Conservation (phyloP, 2,113 vertebrate species). For the Hydrochoerus hydrochaeris region DNA sequence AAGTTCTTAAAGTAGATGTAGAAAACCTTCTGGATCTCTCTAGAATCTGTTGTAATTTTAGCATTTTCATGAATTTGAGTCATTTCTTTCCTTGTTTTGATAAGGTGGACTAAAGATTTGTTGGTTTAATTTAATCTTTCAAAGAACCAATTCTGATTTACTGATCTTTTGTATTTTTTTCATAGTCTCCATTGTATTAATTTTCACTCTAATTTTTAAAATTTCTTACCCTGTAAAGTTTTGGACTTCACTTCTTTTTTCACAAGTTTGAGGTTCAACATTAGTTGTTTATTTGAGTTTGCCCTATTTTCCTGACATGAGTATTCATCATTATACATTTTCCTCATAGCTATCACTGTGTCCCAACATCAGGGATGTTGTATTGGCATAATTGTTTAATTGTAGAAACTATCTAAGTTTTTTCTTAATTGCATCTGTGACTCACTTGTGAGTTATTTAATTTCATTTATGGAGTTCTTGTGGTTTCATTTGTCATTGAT, state of each 20-base stretch:
- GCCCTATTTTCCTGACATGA: not conserved
- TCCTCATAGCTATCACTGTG: not conserved
- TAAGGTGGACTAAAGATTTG: not conserved
- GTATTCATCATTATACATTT: not conserved
- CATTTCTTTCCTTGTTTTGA: not conserved
- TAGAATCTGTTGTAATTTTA: not conserved
- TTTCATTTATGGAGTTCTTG: not conserved
- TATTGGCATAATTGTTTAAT: not conserved
- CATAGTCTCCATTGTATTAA: not conserved
- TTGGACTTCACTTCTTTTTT: not conserved
- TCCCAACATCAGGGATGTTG: not conserved
- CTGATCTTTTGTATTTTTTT: not conserved
- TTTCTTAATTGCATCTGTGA: not conserved
- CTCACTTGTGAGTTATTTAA: not conserved
- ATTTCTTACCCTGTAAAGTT: not conserved
- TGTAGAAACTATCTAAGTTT: not conserved
- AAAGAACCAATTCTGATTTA: not conserved
- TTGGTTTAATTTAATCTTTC: not conserved
- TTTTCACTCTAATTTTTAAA: not conserved
- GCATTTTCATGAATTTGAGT: not conserved
- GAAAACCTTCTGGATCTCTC: not conserved
- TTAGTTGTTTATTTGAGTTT: not conserved
- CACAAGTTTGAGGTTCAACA: not conserved
- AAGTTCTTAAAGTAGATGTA: not conserved
- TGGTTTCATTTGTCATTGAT: not conserved